Evolutionary conservation across 2,888 invertebrate species (phyloP).

Genomic region (Oscheius sp.): DNA sequence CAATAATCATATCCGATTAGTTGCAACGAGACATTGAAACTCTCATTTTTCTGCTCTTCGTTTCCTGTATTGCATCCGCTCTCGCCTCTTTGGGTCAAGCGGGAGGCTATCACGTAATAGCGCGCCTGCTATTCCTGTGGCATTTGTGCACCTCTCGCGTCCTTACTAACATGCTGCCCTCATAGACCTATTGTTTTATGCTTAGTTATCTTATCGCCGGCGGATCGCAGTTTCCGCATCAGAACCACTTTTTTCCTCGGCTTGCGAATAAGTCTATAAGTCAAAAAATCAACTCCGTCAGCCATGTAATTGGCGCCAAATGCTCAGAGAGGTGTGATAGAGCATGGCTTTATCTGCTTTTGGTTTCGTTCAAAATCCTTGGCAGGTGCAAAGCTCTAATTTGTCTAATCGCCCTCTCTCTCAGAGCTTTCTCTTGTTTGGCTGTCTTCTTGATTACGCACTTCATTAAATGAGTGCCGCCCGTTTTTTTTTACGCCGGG

Average conservation of each 20-base stretch:
- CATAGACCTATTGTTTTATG: neutral
- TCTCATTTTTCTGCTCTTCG: neutral
- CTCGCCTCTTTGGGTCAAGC: conserved; percentile 10
- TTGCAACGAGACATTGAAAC: neutral
- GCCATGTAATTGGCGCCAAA: no score
- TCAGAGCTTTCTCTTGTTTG: no score
- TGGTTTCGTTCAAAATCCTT: no score
- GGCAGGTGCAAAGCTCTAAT: no score
- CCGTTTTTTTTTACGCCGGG: no score
- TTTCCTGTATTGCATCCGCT: neutral
- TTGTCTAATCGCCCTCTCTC: no score
- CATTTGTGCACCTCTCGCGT: conserved; percentile 16
- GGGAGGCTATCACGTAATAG: conserved; percentile 20
- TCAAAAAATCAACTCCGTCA: no score
- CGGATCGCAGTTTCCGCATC: neutral
- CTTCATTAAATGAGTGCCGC: no score
- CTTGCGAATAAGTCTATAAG: no score
- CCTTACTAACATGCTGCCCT: conserved; percentile 7
- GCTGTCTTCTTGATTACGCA: no score
- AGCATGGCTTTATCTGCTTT: no score
- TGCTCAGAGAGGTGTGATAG: no score
- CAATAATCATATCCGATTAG: conserved; percentile 29
- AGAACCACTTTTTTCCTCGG: neutral
- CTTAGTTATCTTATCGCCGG: conserved; percentile 7
- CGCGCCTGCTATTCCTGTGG: conserved; percentile 15